These are phyloP conservation scores for Crenuchus spilurus DNA, from an alignment of 2,797 vertebrate species.

Conservation along the genomic window DNA sequence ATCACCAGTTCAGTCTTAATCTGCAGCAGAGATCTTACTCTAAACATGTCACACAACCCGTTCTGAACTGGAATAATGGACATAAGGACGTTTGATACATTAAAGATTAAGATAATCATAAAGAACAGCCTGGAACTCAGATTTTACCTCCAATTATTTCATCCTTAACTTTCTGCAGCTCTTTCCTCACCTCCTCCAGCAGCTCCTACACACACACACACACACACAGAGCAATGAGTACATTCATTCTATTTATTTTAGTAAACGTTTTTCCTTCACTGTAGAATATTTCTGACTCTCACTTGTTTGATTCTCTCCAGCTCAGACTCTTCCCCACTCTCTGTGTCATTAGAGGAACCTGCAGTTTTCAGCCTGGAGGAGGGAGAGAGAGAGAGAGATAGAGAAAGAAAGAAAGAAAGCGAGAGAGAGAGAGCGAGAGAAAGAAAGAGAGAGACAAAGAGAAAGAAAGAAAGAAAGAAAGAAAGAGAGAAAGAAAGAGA, in stretches of 20 bases:
- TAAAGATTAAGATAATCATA: no score
- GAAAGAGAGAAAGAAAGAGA: no score
- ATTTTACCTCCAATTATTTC: constrained; percentile 90
- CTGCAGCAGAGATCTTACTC: no score
- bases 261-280: no score
- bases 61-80: no score
- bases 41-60: no score
- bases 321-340: constrained; percentile 80
- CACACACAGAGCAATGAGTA: not conserved
- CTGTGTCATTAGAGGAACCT: constrained; percentile 67
- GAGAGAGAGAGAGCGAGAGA: not conserved
- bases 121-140: no score
- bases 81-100: no score
- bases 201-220: constrained; percentile 79
- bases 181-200: constrained; percentile 89
- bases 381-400: constrained; percentile 28
- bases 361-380: constrained; percentile 68
- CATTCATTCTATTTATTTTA: no score
- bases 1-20: no score
- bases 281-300: constrained; percentile 4
- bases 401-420: not conserved
- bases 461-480: no score
- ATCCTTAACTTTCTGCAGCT: constrained; percentile 92
- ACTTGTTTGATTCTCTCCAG: constrained; percentile 92
- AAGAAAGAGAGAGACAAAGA: not conserved